Evolutionary conservation across 2,888 invertebrate genomes (phyloP).

Genomic region (Exocentrus adspersus): DNA sequence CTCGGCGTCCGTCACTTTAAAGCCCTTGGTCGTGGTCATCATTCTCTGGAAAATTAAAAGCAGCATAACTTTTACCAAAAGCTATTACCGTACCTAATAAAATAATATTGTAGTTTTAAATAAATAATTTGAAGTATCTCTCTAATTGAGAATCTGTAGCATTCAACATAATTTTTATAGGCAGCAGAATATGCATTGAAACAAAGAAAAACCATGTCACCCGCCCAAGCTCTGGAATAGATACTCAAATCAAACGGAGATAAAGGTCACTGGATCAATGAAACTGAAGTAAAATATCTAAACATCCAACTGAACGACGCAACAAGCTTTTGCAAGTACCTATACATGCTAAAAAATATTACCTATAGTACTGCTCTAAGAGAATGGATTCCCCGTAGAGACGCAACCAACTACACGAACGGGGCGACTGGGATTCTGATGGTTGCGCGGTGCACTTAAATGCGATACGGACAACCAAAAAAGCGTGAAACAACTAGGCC

Average conservation of each 20-base stretch:
- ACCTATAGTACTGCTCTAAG: slow-evolving; percentile 6
- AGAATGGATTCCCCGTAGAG: too few species aligned
- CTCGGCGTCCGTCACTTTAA: slow-evolving; percentile 77
- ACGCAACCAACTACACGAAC: slow-evolving; percentile 33
- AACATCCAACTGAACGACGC: too few species aligned
- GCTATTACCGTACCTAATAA: too few species aligned
- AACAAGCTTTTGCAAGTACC: not conserved
- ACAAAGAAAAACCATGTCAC: too few species aligned
- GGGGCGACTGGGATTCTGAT: slow-evolving; percentile 41
- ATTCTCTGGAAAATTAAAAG: slow-evolving; percentile 5
- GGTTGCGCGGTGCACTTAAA: slow-evolving; percentile 48
- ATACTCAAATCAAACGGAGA: too few species aligned
- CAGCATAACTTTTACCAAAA: too few species aligned
- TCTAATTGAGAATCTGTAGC: too few species aligned
- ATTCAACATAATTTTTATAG: too few species aligned
- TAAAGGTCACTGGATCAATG: slow-evolving; percentile 12
- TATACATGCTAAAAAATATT: not conserved
- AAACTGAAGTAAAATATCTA: not conserved
- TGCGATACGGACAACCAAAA: slow-evolving; percentile 42
- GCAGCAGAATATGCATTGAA: too few species aligned
- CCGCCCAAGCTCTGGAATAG: too few species aligned
- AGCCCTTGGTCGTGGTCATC: slow-evolving; percentile 71
- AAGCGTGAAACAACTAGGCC: slow-evolving; percentile 51
- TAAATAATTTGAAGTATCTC: too few species aligned
- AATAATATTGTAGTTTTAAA: too few species aligned